Conservation (phyloP, 2,113 vertebrate species). For the Sinocyclocheilus maitianheensis region DNA sequence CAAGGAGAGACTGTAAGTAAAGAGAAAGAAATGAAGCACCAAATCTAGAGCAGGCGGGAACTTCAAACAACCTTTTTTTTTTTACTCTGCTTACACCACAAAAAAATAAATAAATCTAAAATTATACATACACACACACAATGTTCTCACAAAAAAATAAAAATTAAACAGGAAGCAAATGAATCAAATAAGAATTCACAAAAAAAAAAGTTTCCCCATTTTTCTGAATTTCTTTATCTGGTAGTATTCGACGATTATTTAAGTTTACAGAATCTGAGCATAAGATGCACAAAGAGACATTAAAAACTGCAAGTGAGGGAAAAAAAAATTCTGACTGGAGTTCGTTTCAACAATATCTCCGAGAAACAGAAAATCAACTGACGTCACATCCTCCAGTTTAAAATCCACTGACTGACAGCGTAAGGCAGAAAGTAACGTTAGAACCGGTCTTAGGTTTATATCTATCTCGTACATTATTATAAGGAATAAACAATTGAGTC, state of each 20-base stretch:
- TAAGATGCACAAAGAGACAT: no score
- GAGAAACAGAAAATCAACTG: background rate
- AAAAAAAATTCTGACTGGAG: no score
- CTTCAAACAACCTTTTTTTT: no score
- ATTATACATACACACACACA: no score
- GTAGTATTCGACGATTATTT: background rate
- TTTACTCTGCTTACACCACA: background rate
- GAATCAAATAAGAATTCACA: background rate
- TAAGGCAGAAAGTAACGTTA: background rate
- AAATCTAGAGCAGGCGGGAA: background rate
- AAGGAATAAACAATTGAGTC: background rate
- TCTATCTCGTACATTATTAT: background rate
- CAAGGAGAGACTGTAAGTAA: slow-evolving; percentile 84
- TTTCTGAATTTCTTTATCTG: no score
- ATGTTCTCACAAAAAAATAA: no score
- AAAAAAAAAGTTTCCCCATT: no score
- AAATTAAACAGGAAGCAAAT: no score
- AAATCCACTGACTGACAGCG: slow-evolving; percentile 8
- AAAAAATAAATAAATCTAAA: no score
- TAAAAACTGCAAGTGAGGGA: no score
- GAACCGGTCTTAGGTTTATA: background rate
- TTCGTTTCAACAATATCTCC: background rate
- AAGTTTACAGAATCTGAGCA: background rate
- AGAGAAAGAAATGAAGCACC: background rate
- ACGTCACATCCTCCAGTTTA: slow-evolving; percentile 55